Base-by-base conservation (phyloP, 2,797 vertebrate species). In the Pachyuromys duprasi region DNA sequence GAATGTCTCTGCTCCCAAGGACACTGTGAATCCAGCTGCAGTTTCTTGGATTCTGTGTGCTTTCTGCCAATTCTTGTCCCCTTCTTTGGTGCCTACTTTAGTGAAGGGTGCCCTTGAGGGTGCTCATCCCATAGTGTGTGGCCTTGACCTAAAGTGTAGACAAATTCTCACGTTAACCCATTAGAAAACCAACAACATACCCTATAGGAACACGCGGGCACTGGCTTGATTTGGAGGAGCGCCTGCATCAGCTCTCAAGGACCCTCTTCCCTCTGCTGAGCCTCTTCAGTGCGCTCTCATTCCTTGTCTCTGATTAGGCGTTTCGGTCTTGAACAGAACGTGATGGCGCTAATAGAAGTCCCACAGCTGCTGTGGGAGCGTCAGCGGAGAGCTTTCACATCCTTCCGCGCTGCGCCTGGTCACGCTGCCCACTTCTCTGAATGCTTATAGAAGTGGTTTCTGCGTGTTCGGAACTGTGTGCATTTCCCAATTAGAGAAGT, bases 401-500 rank as follows among this genome's bases (percentile, higher is more conserved):
- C 45, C 81, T 49, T 7, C 1, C 0, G 31, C 18, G 2, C 53
- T 36, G 3, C 17, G 26, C 67, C 45, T 26, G 45, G 62, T 74
- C 36, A 28, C 15, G 20, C 31, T 31, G 63, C 33, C 57, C 31
- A 53, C 22, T 69, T 26, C 36, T 2, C 5, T 3, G 36, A 42
- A n/a, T 42, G n/a, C 78, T 89, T 42, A 33, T 60, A 84, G 22
- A 55, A n/a, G 69, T 87, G 26, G 57, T 65, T 74, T 72, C 33
- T 53, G 42, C 55, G 20, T 53, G 42, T 53, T 93, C 83, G 76
- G 60, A 83, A 83, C 62, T 74, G 63, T 24, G 13, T 17, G 3
- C 33, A 60, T 72, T 93, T 92, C 75, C 76, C 74, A 78, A 90
- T 75, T 80, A 62, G 87, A 95, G 60, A 86, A 80, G 80, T 90